Evolutionary conservation across 2,888 invertebrate species (phyloP), one percentile per base, ranked within the genome.

Genomic region (Lamproptera curius): DNA sequence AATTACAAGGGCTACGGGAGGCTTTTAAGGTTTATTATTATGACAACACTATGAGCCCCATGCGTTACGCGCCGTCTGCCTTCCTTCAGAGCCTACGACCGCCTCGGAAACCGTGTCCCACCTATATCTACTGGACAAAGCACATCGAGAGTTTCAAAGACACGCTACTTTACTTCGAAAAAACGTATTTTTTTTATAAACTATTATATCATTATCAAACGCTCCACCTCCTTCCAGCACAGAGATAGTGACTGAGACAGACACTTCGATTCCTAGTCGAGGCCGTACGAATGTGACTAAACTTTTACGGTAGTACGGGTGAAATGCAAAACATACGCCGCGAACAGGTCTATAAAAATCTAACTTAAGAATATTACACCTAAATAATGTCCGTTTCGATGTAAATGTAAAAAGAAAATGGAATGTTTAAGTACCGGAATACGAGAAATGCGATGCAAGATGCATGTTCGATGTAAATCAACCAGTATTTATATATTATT

Each of bases 391-490:
- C 64, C 59, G 66, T 71, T 73, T 23, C 20, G 14, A 34, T 42
- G 37, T 10, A 20, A 31, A 42, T 33, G 34, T 42, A 17, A 34
- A 34, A 76, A 71, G 73, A 72, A 74, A 73, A 70, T 85, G 86
- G 85, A 86, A 85, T 86, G 85, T 83, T 80, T 82, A 85, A 84
- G 82, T 85, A 86, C 84, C 66, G 77, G 76, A 83, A 79, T 83
- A 80, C 68, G 61, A 83, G 81, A 81, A 82, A 60, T 73, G 70
- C 67, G 68, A 71, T 74, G 57, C 41, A 35, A 8, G 44, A 50
- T 57, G 54, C 1, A 31, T 34, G 47, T 41, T 13, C n/a, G 56
- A 59, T 50, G 52, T 42, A 65, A 48, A 50, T 59, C 63, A 59
- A 66, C 70, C 73, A 73, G 74, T 10, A 31, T 31, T 31, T 11